Percentiles rank a stretch among this genome's conserved stretches.
phyloP scores from a whole-genome alignment of 2,113 vertebrate species.

The Callorhinus ursinus region DNA sequence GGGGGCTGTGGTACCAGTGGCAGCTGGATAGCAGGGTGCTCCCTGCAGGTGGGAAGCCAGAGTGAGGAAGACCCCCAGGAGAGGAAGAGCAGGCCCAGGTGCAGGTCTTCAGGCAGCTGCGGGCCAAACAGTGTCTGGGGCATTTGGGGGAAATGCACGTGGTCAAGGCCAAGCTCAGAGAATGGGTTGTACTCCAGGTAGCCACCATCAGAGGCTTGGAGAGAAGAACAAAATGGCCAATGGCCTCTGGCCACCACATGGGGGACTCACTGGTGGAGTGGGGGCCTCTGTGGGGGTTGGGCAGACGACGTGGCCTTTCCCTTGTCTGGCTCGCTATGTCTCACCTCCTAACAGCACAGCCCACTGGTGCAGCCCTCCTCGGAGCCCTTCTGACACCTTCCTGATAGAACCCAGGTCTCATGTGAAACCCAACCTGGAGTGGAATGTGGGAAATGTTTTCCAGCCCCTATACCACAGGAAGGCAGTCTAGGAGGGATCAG shows the following conservation, averaged over 20 bases:
- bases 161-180: not conserved
- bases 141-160: too few species aligned
- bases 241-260: not conserved
- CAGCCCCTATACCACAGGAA: not conserved
- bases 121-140: not conserved
- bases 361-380: fast-evolving
- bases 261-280: too few species aligned
- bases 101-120: not conserved
- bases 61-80: not conserved
- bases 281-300: too few species aligned
- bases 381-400: slow-evolving; percentile 21
- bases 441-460: not conserved
- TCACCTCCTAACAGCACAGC: not conserved
- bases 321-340: not conserved
- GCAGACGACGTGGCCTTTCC: fast-evolving
- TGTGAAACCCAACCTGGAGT: not conserved
- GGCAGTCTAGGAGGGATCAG: not conserved
- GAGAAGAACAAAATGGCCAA: not conserved
- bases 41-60: not conserved
- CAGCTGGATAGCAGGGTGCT: fast-evolving
- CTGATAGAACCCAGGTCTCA: not conserved
- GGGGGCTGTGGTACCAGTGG: not conserved
- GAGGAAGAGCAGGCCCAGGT: not conserved
- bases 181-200: fast-evolving
- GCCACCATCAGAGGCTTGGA: not conserved